Conservation (phyloP, 2,888 invertebrate genomes). For the Synergus itoensis region DNA sequence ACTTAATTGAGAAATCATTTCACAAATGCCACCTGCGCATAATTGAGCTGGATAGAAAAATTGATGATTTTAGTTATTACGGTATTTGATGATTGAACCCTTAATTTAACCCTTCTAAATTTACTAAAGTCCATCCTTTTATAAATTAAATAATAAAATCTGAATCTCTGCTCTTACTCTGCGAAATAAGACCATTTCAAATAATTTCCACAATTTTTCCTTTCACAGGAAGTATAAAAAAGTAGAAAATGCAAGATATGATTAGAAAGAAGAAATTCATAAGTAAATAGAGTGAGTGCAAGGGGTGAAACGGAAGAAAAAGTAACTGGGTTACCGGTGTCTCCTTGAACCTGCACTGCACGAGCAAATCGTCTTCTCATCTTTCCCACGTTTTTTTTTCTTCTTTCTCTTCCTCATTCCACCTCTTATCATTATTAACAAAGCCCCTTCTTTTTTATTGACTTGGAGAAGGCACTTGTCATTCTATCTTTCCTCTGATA, state of each 20-base stretch:
- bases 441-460: neutral
- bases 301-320: constrained; percentile 58
- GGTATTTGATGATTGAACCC: no score
- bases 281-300: neutral
- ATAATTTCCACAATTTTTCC: no score
- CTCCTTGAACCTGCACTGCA: constrained; percentile 59
- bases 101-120: no score
- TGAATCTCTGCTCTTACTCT: no score
- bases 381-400: constrained; percentile 47
- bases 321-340: constrained; percentile 70
- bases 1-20: neutral
- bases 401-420: constrained; percentile 49
- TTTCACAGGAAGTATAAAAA: no score
- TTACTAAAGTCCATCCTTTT: no score
- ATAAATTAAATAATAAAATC: no score
- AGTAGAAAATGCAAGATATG: no score
- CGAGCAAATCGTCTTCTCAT: constrained; percentile 48
- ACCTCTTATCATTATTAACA: neutral
- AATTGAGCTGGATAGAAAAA: no score
- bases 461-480: neutral
- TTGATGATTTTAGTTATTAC: no score
- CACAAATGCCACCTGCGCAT: no score
- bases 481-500: neutral
- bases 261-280: neutral
- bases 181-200: no score